phyloP scores from a whole-genome alignment of 2,888 invertebrate species.

The Tinea pellionella region DNA sequence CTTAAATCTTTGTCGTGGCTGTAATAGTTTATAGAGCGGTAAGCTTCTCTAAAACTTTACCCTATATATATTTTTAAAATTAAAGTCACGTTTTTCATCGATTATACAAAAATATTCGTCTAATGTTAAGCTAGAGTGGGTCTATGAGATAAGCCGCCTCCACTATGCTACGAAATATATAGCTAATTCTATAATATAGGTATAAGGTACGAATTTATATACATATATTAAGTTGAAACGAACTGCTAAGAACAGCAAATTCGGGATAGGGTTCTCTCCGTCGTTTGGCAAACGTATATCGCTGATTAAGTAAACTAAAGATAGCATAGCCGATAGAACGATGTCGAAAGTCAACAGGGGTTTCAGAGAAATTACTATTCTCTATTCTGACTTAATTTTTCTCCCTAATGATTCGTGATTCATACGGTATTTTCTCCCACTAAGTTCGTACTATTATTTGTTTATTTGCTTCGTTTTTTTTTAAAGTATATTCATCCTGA shows the following conservation, averaged over 20 bases:
- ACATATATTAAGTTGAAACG: not conserved
- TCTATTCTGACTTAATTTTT: not conserved
- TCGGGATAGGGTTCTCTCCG: not conserved
- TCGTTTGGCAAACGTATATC: slow-evolving; percentile 29
- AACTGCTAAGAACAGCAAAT: not conserved
- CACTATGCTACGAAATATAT: too few relatives aligned
- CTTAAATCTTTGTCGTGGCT: too few relatives aligned
- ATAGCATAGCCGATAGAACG: slow-evolving; percentile 52
- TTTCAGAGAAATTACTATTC: slow-evolving; percentile 18
- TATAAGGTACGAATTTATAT: too few relatives aligned
- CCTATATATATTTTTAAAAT: too few relatives aligned
- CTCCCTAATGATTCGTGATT: not conserved
- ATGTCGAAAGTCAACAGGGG: slow-evolving; percentile 68
- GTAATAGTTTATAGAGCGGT: too few relatives aligned
- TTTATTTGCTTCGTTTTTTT: too few relatives aligned
- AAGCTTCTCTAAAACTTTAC: too few relatives aligned
- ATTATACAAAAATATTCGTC: too few relatives aligned
- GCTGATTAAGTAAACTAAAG: slow-evolving; percentile 69
- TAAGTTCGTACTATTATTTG: not conserved
- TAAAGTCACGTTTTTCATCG: too few relatives aligned
- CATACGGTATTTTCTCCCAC: not conserved
- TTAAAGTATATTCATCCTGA: too few relatives aligned
- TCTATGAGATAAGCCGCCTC: too few relatives aligned
- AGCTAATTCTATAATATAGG: too few relatives aligned
- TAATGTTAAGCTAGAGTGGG: not conserved